Conservation (phyloP, 2,888 invertebrate genomes). For the Rhingia rostrata region DNA sequence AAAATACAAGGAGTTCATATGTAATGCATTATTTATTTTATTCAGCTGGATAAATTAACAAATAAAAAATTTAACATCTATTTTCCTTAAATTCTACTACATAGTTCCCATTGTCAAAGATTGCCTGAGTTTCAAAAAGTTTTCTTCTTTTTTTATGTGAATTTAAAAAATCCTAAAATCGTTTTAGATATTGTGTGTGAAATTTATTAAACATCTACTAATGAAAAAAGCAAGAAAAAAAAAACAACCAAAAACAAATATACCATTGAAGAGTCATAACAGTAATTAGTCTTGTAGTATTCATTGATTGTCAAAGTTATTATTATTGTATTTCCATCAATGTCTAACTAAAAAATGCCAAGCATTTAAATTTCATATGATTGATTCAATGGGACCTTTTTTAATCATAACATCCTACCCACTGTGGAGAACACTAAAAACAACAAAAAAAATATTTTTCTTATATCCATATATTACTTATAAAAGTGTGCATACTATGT, state of each 20-base stretch:
- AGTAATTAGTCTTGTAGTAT: background rate
- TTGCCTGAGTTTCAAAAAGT: constrained; percentile 48
- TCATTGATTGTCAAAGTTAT: constrained; percentile 1
- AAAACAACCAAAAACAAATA: constrained; percentile 44
- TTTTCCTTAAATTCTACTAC: constrained; percentile 52
- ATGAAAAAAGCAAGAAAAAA: constrained; percentile 37
- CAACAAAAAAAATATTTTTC: constrained; percentile 35
- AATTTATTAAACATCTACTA: constrained; percentile 58
- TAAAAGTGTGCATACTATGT: constrained; percentile 65
- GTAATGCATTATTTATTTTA: constrained; percentile 73
- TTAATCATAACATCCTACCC: constrained; percentile 18
- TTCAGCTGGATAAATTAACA: constrained; percentile 36
- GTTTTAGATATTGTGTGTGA: constrained; percentile 63
- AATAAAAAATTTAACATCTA: constrained; percentile 24
- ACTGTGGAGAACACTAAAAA: constrained; percentile 28
- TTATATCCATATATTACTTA: constrained; percentile 46
- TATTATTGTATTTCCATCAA: background rate
- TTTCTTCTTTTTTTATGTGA: constrained; percentile 32
- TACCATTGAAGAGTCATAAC: constrained; percentile 36
- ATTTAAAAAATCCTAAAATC: constrained; percentile 54
- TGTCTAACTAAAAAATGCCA: background rate
- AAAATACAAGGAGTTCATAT: constrained; percentile 41
- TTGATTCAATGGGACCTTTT: constrained; percentile 12
- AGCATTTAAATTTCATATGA: background rate
- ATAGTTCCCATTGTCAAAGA: constrained; percentile 43